These are phyloP conservation scores for Drosophila engyochracea DNA, from an alignment of 2,888 invertebrate species.

Conservation along the genomic window DNA sequence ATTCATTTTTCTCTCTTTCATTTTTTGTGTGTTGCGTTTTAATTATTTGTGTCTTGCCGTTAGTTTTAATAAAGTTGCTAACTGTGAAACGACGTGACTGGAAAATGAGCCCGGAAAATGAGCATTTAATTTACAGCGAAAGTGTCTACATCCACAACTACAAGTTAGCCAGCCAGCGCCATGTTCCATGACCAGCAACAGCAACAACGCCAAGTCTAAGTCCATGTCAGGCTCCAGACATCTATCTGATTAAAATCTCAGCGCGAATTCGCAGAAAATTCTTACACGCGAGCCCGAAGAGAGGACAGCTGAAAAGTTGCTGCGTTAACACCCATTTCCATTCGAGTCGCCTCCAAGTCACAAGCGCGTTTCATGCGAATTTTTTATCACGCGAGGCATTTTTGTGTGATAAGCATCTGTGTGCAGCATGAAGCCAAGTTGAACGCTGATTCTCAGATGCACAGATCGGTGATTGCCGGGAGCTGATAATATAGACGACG, in stretches of 20 bases:
- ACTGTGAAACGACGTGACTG: constrained; percentile 79
- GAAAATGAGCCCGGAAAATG: constrained; percentile 64
- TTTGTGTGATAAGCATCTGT: constrained; percentile 66
- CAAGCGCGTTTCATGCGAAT: constrained; percentile 62
- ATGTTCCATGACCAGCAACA: background rate
- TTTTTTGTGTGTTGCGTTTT: constrained; percentile 61
- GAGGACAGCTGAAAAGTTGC: constrained; percentile 73
- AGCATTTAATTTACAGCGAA: constrained; percentile 72
- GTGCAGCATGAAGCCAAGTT: constrained; percentile 1
- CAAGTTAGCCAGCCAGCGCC: background rate
- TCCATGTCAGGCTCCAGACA: constrained; percentile 33
- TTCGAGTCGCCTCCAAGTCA: constrained; percentile 30
- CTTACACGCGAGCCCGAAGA: constrained; percentile 71
- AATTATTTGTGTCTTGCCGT: constrained; percentile 74
- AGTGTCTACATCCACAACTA: constrained; percentile 57
- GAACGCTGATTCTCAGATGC: constrained; percentile 42
- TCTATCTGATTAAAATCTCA: constrained; percentile 73
- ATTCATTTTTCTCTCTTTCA: constrained; percentile 40
- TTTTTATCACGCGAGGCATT: constrained; percentile 76
- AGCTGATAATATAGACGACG: constrained; percentile 50
- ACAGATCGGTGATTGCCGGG: constrained; percentile 50
- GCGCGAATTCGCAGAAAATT: constrained; percentile 76
- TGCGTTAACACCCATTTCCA: constrained; percentile 70
- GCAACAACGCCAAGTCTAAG: constrained; percentile 5
- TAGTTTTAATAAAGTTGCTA: constrained; percentile 81